Evolutionary conservation across 2,113 vertebrate genomes (phyloP), one percentile per base, ranked within the genome.

Genomic region (Thymallus thymallus): DNA sequence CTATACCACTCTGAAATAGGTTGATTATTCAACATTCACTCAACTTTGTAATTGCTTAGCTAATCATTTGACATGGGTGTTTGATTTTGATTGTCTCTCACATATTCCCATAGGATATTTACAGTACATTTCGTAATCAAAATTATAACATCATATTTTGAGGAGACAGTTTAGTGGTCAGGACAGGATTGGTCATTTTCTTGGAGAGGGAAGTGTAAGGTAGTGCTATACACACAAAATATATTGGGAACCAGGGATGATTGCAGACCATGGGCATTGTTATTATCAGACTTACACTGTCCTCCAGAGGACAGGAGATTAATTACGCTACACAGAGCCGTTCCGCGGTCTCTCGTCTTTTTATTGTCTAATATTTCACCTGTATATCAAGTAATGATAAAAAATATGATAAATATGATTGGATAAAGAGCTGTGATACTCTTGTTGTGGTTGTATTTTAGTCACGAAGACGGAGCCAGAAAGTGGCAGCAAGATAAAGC

Each of bases 281-380:
- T 22, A 72, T 75, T 30, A 64, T n/a, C 62, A 74, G 51, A 61
- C 24, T 74, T 75, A 82, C 75, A 82, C 76, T 84, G 85, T 87
- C 80, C 84, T 82, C 88, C n/a, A 78, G 80, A 85, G 87, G 80
- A 72, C 10, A 20, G 16, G 23, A 22, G n/a, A 22, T n/a, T n/a
- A 60, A 22, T 23, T 10, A 10, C n/a, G 1, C 20, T 20, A 55
- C 51, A 55, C 51, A 55, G 18, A 14, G 51, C 51, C 6, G 18
- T 55, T 55, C 51, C 0, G n/a, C 3, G 16, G 1, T 60, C n/a
- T 23, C 20, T 10, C 6, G 9, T 60, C 56, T 7, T 3, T 23
- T n/a, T 23, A 7, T 5, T 55, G 13, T 20, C 51, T 55, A 18
- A 60, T 23, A 60, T 3, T 60, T 5, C 35, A 41, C 35, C 35